Conservation (phyloP, 2,797 vertebrate species). For the Natrix natrix region DNA sequence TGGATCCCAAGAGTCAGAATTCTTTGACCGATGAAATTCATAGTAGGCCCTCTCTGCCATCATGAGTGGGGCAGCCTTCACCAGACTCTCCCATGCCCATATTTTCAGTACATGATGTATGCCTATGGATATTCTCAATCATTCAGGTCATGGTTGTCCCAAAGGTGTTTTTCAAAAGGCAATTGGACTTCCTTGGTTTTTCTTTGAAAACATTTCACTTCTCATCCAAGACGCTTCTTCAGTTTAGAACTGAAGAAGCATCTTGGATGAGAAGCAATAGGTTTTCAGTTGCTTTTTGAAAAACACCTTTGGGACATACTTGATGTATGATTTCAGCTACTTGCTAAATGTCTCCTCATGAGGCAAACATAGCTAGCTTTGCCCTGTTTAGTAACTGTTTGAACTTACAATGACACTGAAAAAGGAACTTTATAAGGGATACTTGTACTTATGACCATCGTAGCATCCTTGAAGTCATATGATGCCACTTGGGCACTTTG, state of each 20-base stretch:
- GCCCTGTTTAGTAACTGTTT: background rate
- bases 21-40: background rate
- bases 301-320: background rate
- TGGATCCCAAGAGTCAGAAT: background rate
- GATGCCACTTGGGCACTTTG: background rate
- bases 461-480: background rate
- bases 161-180: too few relatives aligned
- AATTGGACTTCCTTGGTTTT: too few relatives aligned
- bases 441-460: background rate
- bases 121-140: background rate
- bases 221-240: background rate
- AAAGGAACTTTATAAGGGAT: background rate
- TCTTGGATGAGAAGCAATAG: background rate
- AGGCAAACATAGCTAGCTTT: background rate
- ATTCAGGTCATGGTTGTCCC: too few relatives aligned
- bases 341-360: background rate
- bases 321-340: background rate
- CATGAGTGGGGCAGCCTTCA: background rate
- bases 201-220: too few relatives aligned
- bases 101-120: background rate
- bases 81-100: background rate
- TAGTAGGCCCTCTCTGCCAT: background rate
- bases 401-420: background rate
- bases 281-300: background rate
- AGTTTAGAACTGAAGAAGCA: background rate